Evolutionary conservation across 35 echinoderm and acorn worm genomes (phyloP).

Genomic region (Apostichopus japonicus): DNA sequence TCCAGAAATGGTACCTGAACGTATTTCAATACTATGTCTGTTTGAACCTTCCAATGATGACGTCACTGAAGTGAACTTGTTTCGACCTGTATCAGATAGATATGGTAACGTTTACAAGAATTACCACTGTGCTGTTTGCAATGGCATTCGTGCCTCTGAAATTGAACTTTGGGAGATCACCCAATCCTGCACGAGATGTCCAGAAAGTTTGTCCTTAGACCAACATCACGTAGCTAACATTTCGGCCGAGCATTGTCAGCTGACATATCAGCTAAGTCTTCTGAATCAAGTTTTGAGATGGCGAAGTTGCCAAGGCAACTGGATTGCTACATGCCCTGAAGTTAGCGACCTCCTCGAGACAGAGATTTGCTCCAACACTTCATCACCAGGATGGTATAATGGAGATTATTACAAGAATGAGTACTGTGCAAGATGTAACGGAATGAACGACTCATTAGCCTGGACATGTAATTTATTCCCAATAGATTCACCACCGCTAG

Average conservation of each 20-base stretch:
- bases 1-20: background rate
- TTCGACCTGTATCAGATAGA: background rate
- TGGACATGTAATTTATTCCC: background rate
- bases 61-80: background rate
- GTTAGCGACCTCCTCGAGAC: background rate
- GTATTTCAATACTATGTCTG: background rate
- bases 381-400: background rate
- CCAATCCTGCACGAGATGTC: background rate
- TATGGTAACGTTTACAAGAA: background rate
- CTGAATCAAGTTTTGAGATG: background rate
- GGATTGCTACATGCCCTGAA: background rate
- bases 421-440: background rate
- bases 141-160: background rate
- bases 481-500: background rate
- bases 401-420: background rate
- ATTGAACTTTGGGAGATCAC: background rate
- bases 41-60: background rate
- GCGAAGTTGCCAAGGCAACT: background rate
- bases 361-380: background rate
- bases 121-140: background rate
- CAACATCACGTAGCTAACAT: background rate
- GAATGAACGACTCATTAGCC: background rate
- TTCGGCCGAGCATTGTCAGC: background rate
- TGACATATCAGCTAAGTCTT: background rate
- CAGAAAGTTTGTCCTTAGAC: background rate